Percentiles rank a stretch among this genome's conserved stretches.
Conservation (phyloP, 2,888 invertebrate genomes). For the Nemurella pictetii region DNA sequence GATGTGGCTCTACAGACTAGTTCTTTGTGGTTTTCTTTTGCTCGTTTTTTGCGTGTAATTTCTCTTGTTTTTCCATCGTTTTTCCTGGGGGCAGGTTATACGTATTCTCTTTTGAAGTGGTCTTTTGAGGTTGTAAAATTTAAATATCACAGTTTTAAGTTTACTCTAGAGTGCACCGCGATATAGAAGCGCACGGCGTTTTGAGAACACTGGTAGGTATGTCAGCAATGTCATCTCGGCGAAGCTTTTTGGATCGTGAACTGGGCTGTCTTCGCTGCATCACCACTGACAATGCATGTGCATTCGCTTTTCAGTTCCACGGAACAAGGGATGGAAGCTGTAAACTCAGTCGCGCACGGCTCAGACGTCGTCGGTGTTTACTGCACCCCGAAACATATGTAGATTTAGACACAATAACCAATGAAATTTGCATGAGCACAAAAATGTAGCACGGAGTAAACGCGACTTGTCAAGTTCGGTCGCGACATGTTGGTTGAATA, state of each 20-base stretch:
- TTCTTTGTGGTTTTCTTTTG: background rate
- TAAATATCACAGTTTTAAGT: background rate
- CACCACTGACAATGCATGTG: background rate
- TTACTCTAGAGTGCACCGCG: background rate
- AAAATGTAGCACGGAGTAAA: background rate
- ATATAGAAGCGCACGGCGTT: background rate
- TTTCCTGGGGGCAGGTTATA: background rate
- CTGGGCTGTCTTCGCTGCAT: background rate
- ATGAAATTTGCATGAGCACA: background rate
- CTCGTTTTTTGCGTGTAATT: background rate
- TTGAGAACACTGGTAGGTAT: background rate
- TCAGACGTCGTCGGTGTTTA: too few relatives aligned
- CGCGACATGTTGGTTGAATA: background rate
- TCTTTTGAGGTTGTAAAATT: background rate
- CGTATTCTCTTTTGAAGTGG: background rate
- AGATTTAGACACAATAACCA: background rate
- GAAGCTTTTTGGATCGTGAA: background rate
- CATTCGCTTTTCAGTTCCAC: background rate
- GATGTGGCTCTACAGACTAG: background rate
- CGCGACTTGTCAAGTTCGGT: background rate
- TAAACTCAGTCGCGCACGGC: too few relatives aligned
- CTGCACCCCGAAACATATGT: too few relatives aligned
- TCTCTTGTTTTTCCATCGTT: background rate
- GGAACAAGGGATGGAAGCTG: background rate
- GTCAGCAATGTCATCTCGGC: background rate